Conservation (phyloP, 1,140 invertebrate species). For the Palaemon carinicauda region DNA sequence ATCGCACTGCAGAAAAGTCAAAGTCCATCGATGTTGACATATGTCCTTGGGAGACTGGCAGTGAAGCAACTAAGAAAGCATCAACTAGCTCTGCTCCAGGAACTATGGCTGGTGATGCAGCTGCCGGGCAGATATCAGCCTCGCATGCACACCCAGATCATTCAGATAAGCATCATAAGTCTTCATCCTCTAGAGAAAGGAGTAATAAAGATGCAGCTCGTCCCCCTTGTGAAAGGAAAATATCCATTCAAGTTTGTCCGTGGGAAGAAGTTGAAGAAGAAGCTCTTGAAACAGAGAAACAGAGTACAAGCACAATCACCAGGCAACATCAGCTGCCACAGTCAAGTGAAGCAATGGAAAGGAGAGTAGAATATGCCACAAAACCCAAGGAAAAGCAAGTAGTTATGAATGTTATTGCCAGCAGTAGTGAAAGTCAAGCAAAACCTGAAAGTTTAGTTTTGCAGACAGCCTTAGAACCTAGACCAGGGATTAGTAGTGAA, state of each 20-base stretch:
- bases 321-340: not conserved
- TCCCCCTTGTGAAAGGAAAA: constrained; percentile 40
- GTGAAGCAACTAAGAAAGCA: constrained; percentile 31
- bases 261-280: constrained; percentile 48
- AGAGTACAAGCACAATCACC: not conserved
- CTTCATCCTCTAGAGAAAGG: constrained; percentile 19
- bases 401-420: not conserved
- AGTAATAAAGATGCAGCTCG: constrained; percentile 29
- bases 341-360: constrained; percentile 7
- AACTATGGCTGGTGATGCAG: not conserved
- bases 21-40: constrained; percentile 58
- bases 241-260: constrained; percentile 47
- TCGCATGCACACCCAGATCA: constrained; percentile 26
- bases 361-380: constrained; percentile 21
- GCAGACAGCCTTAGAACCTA: constrained; percentile 32
- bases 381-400: constrained; percentile 38
- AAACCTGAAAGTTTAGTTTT: constrained; percentile 37
- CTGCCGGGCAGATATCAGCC: not conserved
- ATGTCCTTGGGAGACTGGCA: constrained; percentile 58
- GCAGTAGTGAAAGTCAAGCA: constrained; percentile 26
- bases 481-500: constrained; percentile 33
- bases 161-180: not conserved
- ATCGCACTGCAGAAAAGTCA: constrained; percentile 51
- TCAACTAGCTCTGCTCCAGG: constrained; percentile 32
- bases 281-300: not conserved